Evolutionary conservation across 1,140 invertebrate species (phyloP).

Genomic region (Drosophila pandora): DNA sequence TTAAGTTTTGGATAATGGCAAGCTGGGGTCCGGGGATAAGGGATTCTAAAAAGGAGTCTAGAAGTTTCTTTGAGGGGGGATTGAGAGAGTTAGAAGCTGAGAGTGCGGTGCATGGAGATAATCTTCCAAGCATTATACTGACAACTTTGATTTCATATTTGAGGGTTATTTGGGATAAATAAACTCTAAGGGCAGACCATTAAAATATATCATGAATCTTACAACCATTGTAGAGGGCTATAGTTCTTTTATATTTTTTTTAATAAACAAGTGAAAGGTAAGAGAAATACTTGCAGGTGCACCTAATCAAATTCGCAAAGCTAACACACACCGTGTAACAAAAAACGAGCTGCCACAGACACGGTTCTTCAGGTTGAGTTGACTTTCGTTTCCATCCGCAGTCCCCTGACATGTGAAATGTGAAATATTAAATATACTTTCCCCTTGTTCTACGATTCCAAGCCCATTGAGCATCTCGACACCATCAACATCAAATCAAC

Average conservation of each 20-base stretch:
- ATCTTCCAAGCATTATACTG: constrained; percentile 33
- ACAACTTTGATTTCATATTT: constrained; percentile 26
- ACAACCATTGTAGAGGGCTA: neutral
- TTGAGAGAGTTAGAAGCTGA: constrained; percentile 1
- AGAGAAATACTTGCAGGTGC: constrained; percentile 31
- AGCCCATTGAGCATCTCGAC: constrained; percentile 17
- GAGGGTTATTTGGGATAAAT: constrained; percentile 11
- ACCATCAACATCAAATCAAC: constrained; percentile 68
- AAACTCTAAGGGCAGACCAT: neutral
- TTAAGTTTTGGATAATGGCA: constrained; percentile 49
- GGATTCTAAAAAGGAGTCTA: neutral
- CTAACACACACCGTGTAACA: constrained; percentile 49
- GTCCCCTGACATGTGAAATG: constrained; percentile 21
- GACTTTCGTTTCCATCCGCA: neutral
- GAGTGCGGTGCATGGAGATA: constrained; percentile 33
- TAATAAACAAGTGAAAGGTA: neutral
- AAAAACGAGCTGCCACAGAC: constrained; percentile 25
- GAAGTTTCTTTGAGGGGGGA: neutral
- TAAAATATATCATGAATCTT: neutral
- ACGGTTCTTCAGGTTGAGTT: constrained; percentile 14
- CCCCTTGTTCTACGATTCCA: constrained; percentile 21
- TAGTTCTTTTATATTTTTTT: too few species aligned
- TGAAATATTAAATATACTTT: constrained; percentile 71
- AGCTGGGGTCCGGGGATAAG: neutral
- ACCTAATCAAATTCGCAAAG: constrained; percentile 51